Evolutionary conservation across 2,797 vertebrate genomes (phyloP), one percentile per base, ranked within the genome.

Genomic region (Myotis findleyi): DNA sequence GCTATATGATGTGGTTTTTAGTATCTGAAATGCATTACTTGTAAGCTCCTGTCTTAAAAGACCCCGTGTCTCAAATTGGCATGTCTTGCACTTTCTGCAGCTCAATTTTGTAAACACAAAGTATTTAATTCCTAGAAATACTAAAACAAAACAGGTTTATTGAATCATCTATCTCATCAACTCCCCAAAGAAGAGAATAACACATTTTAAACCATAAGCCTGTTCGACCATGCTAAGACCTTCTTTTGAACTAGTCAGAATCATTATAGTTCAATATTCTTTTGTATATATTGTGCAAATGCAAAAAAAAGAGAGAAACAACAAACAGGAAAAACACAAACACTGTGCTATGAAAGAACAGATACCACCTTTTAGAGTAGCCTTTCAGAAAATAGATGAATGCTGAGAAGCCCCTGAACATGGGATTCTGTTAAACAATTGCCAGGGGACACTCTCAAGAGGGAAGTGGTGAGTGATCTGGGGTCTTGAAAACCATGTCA

Each of bases 401-500:
- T 83, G 96, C 97, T 77, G 95, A 62, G 92, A 92, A 96, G 94
- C 96, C 98, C 96, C 97, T 91, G 79, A 95, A 96, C 89, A 93
- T 94, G 69, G 96, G 97, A 96, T 96, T 97, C 97, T 97, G 96
- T 96, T 91, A 98, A 96, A 96, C 44, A 94, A 97, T 98, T 97
- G 97, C 98, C 98, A 97, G 96, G 93, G 97, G 97, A 97, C 96
- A 97, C 96, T 89, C 89, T 94, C 76, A 91, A n/a, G 87, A 79
- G 89, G 87, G 1, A 84, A 95, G 80, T 38, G 93, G 92, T 92
- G 91, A 93, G 88, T 80, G 96, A 95, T 97, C 95, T 64, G 80
- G 95, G 89, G 96, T 97, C 90, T 92, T 81, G 93, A 79, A 97
- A 97, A 89, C 94, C 98, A 49, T 38, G 95, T 99, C 99, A 99